Percentiles rank a stretch among this genome's conserved stretches.
phyloP scores from a whole-genome alignment of 1,140 invertebrate species.

The Rhysida immarginata region DNA sequence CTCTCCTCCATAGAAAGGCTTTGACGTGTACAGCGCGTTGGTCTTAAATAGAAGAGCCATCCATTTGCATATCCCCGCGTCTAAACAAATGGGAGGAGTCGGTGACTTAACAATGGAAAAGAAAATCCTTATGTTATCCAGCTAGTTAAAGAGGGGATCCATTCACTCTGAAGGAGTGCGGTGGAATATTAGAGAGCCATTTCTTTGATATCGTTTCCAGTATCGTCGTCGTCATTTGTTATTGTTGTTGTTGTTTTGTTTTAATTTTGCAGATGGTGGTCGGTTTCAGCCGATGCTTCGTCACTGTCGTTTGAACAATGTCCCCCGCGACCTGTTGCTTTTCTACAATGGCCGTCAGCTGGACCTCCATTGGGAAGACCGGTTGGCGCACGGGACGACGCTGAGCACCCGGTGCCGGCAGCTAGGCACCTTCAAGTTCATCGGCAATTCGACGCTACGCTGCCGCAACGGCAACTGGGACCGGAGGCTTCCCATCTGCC shows the following conservation, averaged over 20 bases:
- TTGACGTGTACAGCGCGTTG: too few relatives aligned
- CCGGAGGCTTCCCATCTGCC: slow-evolving; percentile 52
- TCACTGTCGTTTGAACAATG: slow-evolving; percentile 36
- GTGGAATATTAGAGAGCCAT: too few relatives aligned
- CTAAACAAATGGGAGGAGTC: too few relatives aligned
- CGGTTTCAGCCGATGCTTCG: slow-evolving; percentile 43
- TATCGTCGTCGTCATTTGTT: too few relatives aligned
- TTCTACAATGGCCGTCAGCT: slow-evolving; percentile 12
- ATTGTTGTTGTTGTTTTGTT: background rate
- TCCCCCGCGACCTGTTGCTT: slow-evolving; percentile 10
- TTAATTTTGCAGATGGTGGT: slow-evolving; percentile 26
- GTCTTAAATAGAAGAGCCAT: too few relatives aligned
- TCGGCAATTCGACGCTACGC: slow-evolving; percentile 44
- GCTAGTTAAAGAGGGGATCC: too few relatives aligned
- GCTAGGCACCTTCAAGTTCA: slow-evolving; percentile 62
- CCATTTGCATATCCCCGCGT: too few relatives aligned
- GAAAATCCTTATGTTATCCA: too few relatives aligned
- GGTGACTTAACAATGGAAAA: too few relatives aligned
- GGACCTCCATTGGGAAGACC: background rate
- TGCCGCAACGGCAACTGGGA: slow-evolving; percentile 68
- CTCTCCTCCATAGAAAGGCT: too few relatives aligned
- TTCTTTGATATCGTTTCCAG: too few relatives aligned
- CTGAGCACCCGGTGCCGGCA: slow-evolving; percentile 55
- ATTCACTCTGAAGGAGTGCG: too few relatives aligned
- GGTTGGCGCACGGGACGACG: slow-evolving; percentile 34